A percentile compares a stretch with the other conserved stretches of the same genome.
Evolutionary conservation across 2,888 invertebrate genomes (phyloP).

Genomic region (Synergus itoensis): DNA sequence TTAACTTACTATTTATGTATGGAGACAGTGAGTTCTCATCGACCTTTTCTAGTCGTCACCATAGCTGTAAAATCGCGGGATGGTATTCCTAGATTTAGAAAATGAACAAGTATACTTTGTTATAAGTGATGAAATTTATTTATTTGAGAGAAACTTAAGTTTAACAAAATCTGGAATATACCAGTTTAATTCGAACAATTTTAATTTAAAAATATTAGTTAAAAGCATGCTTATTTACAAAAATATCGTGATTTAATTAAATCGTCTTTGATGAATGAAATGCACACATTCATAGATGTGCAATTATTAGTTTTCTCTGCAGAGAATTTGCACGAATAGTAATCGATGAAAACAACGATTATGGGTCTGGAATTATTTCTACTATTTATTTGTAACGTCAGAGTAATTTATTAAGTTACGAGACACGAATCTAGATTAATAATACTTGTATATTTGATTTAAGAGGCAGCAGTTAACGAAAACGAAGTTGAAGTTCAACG

Average conservation of each 20-base stretch:
- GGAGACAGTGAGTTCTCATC: slow-evolving; percentile 35
- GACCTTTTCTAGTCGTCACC: slow-evolving; percentile 52
- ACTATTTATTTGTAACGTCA: slow-evolving; percentile 3
- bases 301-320: background rate
- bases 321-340: background rate
- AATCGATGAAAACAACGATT: slow-evolving; percentile 13
- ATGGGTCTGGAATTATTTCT: background rate
- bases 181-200: background rate
- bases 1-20: slow-evolving; percentile 13
- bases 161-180: background rate
- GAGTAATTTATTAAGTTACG: background rate
- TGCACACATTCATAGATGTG: background rate
- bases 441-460: background rate
- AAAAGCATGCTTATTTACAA: background rate
- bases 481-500: slow-evolving; percentile 25
- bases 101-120: background rate
- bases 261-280: background rate
- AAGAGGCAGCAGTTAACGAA: background rate
- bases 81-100: slow-evolving; percentile 9
- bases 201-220: background rate
- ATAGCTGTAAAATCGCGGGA: slow-evolving; percentile 34
- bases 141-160: background rate
- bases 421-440: background rate
- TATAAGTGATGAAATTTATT: slow-evolving; percentile 6
- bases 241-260: background rate